Percentiles rank a stretch among this genome's conserved stretches.
Conservation (phyloP, 2,888 invertebrate species). For the Cantharis lateralis region DNA sequence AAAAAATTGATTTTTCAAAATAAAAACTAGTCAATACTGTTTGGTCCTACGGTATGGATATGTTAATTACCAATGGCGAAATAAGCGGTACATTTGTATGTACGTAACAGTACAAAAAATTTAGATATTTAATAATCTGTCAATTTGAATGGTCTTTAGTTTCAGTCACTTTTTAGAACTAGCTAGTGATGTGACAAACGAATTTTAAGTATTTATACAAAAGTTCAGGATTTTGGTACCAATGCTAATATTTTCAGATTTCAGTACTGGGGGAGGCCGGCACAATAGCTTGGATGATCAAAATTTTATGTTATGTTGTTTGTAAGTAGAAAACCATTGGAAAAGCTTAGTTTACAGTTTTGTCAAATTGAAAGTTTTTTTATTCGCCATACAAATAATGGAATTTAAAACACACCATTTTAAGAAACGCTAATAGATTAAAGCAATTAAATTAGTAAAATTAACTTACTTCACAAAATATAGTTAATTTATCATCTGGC, state of each 20-base stretch:
- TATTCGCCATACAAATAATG: neutral
- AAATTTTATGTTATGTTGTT: neutral
- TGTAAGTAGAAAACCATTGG: neutral
- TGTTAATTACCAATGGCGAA: too few species aligned
- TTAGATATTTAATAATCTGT: too few species aligned
- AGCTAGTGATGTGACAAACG: too few species aligned
- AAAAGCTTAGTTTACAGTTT: neutral
- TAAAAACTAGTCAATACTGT: too few species aligned
- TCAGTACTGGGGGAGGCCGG: neutral
- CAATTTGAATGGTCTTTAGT: too few species aligned
- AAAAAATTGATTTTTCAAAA: too few species aligned
- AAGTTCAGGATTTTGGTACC: too few species aligned
- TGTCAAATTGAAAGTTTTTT: neutral
- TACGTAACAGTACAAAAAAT: too few species aligned
- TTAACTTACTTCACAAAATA: conserved; percentile 92
- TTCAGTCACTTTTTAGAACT: too few species aligned
- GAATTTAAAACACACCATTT: neutral
- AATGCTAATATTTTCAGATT: neutral
- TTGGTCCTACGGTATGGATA: too few species aligned
- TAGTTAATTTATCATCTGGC: conserved; percentile 98
- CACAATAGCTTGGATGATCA: neutral
- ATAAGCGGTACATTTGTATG: too few species aligned
- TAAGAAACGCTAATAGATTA: neutral
- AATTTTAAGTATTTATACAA: too few species aligned
- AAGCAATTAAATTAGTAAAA: conserved; percentile 1